Evolutionary conservation across 2,797 vertebrate species (phyloP).

Genomic region (Helostoma temminkii): DNA sequence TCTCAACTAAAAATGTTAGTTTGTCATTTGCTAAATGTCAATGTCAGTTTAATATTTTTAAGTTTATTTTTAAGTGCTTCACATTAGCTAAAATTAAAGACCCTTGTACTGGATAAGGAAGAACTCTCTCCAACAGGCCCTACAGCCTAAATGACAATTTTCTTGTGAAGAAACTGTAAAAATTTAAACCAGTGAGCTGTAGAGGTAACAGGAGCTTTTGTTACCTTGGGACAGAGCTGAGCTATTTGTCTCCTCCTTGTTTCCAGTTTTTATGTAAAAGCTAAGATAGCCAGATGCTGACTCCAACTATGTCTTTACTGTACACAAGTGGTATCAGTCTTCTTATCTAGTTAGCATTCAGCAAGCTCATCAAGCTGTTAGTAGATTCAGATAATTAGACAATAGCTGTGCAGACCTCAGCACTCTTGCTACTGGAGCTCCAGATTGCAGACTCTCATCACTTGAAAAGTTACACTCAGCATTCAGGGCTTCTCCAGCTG

Average conservation of each 20-base stretch:
- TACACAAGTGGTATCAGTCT: not conserved
- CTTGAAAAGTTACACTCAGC: constrained; percentile 23
- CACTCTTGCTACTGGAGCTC: constrained; percentile 6
- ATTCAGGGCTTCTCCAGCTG: constrained; percentile 32
- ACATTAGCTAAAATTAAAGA: too few species aligned
- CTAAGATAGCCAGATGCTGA: not conserved
- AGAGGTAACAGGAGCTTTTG: not conserved
- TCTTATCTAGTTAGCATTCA: not conserved
- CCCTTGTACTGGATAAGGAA: too few species aligned
- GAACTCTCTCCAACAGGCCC: too few species aligned
- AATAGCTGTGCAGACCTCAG: not conserved
- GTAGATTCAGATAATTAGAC: not conserved
- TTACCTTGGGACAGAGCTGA: accelerated
- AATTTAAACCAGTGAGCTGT: not conserved
- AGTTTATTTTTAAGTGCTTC: too few species aligned
- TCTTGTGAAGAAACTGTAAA: not conserved
- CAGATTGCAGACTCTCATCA: constrained; percentile 29
- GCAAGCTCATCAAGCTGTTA: not conserved
- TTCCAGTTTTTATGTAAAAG: not conserved
- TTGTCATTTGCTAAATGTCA: not conserved
- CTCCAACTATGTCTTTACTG: not conserved
- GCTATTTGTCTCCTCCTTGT: not conserved
- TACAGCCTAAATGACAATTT: not conserved
- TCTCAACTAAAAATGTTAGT: not conserved
- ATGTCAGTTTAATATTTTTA: too few species aligned